Conservation (phyloP, 2,113 vertebrate species). For the cat (Felis catus) region F.catus_Fca126_mat1.0 CM031414.1:66162501-66163000, state of each 20-base stretch:
- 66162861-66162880: neutral
- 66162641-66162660: neutral
- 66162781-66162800: neutral
- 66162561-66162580: neutral
- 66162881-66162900: neutral
- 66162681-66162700: neutral
- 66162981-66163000: neutral
- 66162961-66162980: neutral
- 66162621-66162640: neutral
- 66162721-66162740: neutral
- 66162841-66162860: neutral
- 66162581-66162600: neutral
- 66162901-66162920: neutral
- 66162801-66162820: neutral
- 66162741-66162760: neutral
- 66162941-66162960: neutral
- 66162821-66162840: neutral
- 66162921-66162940: neutral
- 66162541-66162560: neutral
- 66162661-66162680: neutral
- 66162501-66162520: neutral
- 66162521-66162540: neutral
- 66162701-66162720: neutral
- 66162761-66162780: neutral
- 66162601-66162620: neutral